Evolutionary conservation across 1,140 invertebrate genomes (phyloP).

Genomic region (Battus philenor): DNA sequence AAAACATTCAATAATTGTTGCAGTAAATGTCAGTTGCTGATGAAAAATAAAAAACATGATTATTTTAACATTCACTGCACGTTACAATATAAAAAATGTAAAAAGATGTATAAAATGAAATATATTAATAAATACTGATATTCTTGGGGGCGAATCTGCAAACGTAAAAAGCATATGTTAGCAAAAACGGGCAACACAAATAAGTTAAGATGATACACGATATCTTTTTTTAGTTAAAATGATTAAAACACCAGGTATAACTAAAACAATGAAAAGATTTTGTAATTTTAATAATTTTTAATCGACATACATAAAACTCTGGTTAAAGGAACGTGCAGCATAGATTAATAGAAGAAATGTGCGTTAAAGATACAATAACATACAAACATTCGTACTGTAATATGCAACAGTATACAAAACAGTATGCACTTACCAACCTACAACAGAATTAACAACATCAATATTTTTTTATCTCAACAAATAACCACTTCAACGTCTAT

Average conservation of each 20-base stretch:
- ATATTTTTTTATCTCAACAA: constrained; percentile 51
- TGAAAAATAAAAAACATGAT: constrained; percentile 14
- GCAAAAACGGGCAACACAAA: neutral
- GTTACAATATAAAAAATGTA: constrained; percentile 9
- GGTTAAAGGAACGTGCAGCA: constrained; percentile 25
- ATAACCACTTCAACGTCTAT: constrained; percentile 53
- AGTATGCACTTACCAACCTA: neutral
- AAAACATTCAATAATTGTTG: constrained; percentile 10
- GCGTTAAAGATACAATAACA: constrained; percentile 7
- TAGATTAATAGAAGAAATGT: constrained; percentile 12
- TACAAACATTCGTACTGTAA: constrained; percentile 29
- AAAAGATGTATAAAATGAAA: constrained; percentile 16
- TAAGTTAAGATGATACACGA: no score
- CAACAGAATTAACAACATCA: constrained; percentile 39
- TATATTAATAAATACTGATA: constrained; percentile 66
- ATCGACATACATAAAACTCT: constrained; percentile 16
- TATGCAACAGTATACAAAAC: neutral
- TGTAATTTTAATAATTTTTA: constrained; percentile 19
- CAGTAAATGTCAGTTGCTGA: constrained; percentile 2
- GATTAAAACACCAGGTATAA: constrained; percentile 7
- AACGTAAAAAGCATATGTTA: constrained; percentile 24
- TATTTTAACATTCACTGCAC: constrained; percentile 13
- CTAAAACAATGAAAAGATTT: constrained; percentile 16
- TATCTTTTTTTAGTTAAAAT: neutral
- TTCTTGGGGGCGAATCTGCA: constrained; percentile 74